These are phyloP conservation scores for Cataglyphis rosenhaueri DNA, from an alignment of 2,888 invertebrate genomes.

Conservation along the genomic window DNA sequence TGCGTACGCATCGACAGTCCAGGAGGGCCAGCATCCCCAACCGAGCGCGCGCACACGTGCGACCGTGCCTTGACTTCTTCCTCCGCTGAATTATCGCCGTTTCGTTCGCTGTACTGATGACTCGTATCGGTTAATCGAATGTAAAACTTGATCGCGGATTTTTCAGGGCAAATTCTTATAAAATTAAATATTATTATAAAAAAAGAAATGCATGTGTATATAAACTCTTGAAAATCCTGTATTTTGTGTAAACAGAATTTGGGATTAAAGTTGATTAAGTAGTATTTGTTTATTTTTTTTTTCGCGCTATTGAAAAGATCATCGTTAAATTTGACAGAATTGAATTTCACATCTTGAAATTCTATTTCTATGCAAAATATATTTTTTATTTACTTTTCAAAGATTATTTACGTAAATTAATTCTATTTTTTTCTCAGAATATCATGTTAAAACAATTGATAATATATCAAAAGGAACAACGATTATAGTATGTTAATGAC, in stretches of 20 bases:
- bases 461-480: neutral
- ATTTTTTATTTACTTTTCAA: neutral
- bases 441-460: neutral
- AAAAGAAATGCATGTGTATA: neutral
- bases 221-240: neutral
- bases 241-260: neutral
- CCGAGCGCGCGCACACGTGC: constrained; percentile 67
- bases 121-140: neutral
- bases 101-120: neutral
- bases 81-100: constrained; percentile 68
- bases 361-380: neutral
- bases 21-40: constrained; percentile 76
- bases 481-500: neutral
- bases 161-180: neutral
- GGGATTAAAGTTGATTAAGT: neutral
- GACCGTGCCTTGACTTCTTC: constrained; percentile 59
- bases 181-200: neutral
- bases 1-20: constrained; percentile 64
- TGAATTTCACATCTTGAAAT: neutral
- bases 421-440: neutral
- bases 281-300: neutral
- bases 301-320: neutral
- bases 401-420: neutral
- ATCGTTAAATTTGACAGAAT: neutral
- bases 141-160: neutral